Base-by-base conservation (phyloP, 2,113 vertebrate species). In the Phrynosoma blainvillii region DNA sequence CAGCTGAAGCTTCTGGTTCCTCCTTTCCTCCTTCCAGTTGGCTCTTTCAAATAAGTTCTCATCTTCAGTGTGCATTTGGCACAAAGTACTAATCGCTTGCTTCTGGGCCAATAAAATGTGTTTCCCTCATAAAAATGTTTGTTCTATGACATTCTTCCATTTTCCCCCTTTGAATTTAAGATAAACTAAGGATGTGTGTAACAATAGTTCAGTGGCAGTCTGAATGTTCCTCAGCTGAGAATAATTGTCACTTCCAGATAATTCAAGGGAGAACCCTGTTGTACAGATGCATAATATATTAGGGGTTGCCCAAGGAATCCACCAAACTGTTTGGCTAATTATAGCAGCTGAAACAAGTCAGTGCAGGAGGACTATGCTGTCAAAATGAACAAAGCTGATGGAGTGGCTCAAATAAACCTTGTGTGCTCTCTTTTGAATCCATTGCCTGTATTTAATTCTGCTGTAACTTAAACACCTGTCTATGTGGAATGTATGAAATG, bases 391-490 rank as follows among this genome's bases (percentile, higher is more conserved):
- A 56, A 70, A 88, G 91, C 85, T 32, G 91, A 92, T 95, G 91
- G 92, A 91, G 92, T 91, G 87, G 85, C 91, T 93, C 91, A 93
- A 86, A 84, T 91, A 90, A 91, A 77, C 40, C 40, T 75, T 74
- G 1, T 1, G 25, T 73, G 88, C 77, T 47, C 80, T 88, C 1
- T 73, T 93, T 87, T 78, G 87, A 95, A 94, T 96, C 81, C 75
- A 85, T 95, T 95, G 94, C 90, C 91, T 96, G 92, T 92, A 88
- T 95, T 96, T 97, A 96, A 96, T 94, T 91, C 93, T 92, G 86
- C 90, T 93, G 86, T 95, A 96, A 94, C 96, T 98, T 97, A 97
- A 97, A 97, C 96, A 97, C 96, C 96, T 97, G 97, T 96, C 96
- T 95, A 6, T 90, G 14, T 96, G 96, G 96, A 97, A 98, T 97